Base-by-base conservation (phyloP, 2,113 vertebrate genomes). In the Theristicus caerulescens region DNA sequence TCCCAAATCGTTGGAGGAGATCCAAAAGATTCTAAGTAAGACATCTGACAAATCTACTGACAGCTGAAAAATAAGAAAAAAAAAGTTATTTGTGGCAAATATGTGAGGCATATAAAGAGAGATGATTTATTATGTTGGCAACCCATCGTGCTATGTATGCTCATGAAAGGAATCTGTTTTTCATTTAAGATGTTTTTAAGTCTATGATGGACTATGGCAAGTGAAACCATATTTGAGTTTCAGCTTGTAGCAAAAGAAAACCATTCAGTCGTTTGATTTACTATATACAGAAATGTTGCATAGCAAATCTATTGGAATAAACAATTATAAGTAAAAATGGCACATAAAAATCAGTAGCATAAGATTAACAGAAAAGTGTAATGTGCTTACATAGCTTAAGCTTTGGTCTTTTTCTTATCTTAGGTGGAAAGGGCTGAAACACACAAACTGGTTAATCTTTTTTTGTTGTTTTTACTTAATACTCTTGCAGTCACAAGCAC, bases 21-120 rank as follows among this genome's bases (percentile, higher is more conserved):
- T 94, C 47, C 77, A 85, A 94, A 92, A 92, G 78, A 78, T 90
- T 93, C 76, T 66, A 77, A 86, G 61, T 38, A 70, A 83, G 69
- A 81, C 26, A 88, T 87, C 58, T 86, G 85, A 85, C 32, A 86
- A 91, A 92, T 64, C 25, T 90, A 88, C 25, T 32, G 77, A 62
- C 27, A 62, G 55, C 8, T 59, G 59, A 89, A 94, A 94, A 96
- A 80, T 40, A 59, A 66, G 34, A 2, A 0, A 15, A 8, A 36
- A 87, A 77, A 82, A 15, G 12, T 71, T 69, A 62, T 66, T 90
- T 72, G 42, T 77, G 36, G 19, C 58, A 89, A 90, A 87, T 74
- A 70, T 6, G 17, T 47, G 14, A 90, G 38, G 32, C 57, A 47
- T 42, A 55, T 77, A 88, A 76, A 85, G 36, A 49, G 31, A 40